Percentiles rank a stretch among this genome's conserved stretches.
These are phyloP conservation scores for Megalurothrips usitatus DNA, from an alignment of 2,888 invertebrate species.

Conservation along the genomic window DNA sequence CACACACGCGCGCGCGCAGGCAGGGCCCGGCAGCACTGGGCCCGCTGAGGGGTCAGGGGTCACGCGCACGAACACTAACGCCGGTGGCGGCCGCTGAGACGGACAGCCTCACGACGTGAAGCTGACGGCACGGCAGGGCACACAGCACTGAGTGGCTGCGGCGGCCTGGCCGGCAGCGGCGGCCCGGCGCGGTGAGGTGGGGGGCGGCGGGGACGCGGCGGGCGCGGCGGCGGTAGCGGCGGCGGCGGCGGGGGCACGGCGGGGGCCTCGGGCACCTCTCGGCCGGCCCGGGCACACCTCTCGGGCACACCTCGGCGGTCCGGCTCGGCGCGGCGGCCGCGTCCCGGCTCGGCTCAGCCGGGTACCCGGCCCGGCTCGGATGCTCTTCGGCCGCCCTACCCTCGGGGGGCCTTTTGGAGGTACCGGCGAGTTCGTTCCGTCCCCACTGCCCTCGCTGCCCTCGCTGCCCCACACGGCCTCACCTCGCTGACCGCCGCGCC, in stretches of 20 bases:
- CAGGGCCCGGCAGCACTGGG: neutral
- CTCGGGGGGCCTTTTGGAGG: neutral
- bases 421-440: neutral
- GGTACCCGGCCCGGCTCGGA: neutral
- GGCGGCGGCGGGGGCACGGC: neutral
- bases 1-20: neutral
- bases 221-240: neutral
- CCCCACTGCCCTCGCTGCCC: neutral
- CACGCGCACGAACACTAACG: neutral
- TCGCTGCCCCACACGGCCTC: neutral
- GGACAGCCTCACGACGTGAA: neutral
- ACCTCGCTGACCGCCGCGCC: neutral
- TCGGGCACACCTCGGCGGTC: neutral
- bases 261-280: neutral
- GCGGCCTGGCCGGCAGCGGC: neutral
- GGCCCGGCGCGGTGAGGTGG: neutral
- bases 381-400: slow-evolving; percentile 2
- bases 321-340: neutral
- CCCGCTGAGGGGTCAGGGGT: neutral
- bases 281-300: slow-evolving; percentile 14
- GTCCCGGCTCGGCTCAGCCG: neutral
- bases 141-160: neutral
- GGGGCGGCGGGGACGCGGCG: neutral
- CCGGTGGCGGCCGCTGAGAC: neutral
- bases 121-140: neutral